Percentiles rank a stretch among this genome's conserved stretches.
Conservation (phyloP, 2,113 vertebrate genomes). For the Dromaius novaehollandiae region DNA sequence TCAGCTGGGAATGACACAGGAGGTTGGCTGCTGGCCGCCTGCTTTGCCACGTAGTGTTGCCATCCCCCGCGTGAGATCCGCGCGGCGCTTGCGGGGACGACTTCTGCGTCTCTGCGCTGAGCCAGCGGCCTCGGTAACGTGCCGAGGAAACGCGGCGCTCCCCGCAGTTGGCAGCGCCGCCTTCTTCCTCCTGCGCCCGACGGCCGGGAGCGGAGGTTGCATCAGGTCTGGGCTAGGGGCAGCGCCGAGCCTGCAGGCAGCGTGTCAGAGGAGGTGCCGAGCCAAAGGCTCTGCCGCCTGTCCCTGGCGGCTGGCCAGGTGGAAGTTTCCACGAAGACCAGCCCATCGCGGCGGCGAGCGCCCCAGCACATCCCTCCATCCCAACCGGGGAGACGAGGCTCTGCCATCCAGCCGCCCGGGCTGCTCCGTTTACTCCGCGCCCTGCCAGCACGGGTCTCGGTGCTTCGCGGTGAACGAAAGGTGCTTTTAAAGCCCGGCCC, state of each 20-base stretch:
- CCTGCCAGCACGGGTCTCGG: not conserved
- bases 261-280: not conserved
- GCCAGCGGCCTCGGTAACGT: not conserved
- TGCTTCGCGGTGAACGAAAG: fast-evolving
- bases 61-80: not conserved
- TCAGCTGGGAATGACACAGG: fast-evolving
- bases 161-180: not conserved
- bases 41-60: not conserved
- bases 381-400: not conserved
- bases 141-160: not conserved
- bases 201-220: not conserved
- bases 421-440: not conserved
- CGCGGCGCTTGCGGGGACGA: too few relatives aligned
- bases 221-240: not conserved
- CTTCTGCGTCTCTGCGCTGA: not conserved
- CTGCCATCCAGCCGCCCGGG: not conserved
- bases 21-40: not conserved
- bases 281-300: fast-evolving
- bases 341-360: not conserved
- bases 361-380: not conserved
- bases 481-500: not conserved
- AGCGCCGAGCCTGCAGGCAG: not conserved
- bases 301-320: not conserved
- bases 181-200: not conserved
- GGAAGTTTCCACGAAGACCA: not conserved